Evolutionary conservation across 2,797 vertebrate genomes (phyloP).

Genomic region (Vespertilio murinus): DNA sequence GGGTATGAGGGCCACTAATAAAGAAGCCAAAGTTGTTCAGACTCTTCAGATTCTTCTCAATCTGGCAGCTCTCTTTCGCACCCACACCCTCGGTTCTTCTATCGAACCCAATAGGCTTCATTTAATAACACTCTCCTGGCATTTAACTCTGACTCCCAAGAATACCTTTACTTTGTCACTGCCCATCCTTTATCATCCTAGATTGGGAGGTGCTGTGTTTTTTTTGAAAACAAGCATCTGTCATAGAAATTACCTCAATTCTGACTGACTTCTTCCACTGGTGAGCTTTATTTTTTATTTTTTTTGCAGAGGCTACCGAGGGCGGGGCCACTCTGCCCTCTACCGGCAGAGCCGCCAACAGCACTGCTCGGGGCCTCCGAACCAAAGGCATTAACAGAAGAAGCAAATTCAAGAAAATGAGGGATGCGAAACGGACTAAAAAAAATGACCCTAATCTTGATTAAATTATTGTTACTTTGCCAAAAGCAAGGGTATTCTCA

Average conservation of each 20-base stretch:
- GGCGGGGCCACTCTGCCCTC: slow-evolving; percentile 78
- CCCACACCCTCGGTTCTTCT: background rate
- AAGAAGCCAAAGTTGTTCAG: background rate
- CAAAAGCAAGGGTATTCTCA: background rate
- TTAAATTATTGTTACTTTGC: background rate
- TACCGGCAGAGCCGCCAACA: slow-evolving; percentile 64
- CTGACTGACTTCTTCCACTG: background rate
- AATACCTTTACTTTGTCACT: background rate
- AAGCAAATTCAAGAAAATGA: slow-evolving; percentile 37
- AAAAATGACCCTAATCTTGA: background rate
- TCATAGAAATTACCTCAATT: background rate
- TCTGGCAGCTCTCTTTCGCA: background rate
- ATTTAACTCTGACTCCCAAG: background rate
- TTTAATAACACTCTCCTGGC: background rate
- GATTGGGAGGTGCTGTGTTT: accelerated
- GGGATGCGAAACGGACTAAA: background rate
- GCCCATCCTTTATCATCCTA: accelerated
- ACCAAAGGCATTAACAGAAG: background rate
- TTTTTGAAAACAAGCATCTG: accelerated
- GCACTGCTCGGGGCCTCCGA: slow-evolving; percentile 11
- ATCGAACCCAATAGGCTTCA: background rate
- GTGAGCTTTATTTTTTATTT: background rate
- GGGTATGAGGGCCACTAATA: background rate
- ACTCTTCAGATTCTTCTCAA: background rate
- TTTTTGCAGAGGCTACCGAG: background rate